These are phyloP conservation scores for Blastomussa wellsi DNA, from an alignment of 92 coral and sea anemone genomes.

Conservation along the genomic window DNA sequence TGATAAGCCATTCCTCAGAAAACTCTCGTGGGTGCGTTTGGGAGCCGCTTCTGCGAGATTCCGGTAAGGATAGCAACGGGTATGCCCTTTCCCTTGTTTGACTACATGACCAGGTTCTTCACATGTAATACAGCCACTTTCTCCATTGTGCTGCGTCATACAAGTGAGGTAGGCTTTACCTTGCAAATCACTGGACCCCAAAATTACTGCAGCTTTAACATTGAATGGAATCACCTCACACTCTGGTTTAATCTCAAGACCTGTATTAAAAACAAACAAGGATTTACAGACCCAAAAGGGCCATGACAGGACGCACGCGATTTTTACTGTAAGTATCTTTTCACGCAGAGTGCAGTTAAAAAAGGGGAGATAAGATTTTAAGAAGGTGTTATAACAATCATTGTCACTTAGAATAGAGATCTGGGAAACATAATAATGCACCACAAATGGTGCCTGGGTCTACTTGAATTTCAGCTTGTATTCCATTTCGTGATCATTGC, in stretches of 20 bases:
- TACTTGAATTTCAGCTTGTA: too few species aligned
- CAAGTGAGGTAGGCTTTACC: conserved; percentile 52
- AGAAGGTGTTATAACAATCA: too few species aligned
- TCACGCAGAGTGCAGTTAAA: too few species aligned
- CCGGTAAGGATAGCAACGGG: conserved; percentile 58
- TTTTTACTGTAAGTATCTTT: too few species aligned
- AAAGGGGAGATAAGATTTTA: too few species aligned
- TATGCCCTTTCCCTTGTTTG: conserved; percentile 59
- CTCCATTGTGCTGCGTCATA: conserved; percentile 61
- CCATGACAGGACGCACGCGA: too few species aligned
- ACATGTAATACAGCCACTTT: conserved; percentile 60
- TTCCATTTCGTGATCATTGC: too few species aligned
- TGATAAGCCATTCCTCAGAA: conserved; percentile 13
- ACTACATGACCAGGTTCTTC: conserved; percentile 54
- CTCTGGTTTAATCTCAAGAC: conserved; percentile 7
- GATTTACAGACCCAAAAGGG: neutral
- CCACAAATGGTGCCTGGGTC: too few species aligned
- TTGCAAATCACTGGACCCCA: conserved; percentile 57
- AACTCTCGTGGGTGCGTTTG: conserved; percentile 24
- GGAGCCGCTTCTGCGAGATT: conserved; percentile 14
- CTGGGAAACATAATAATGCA: too few species aligned
- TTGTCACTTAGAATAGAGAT: too few species aligned
- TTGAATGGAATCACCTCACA: neutral
- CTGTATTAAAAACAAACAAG: neutral
- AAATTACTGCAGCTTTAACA: conserved; percentile 57